Evolutionary conservation across 2,797 vertebrate genomes (phyloP), one percentile per base, ranked within the genome.

Genomic region (Rhinatrema bivittatum): DNA sequence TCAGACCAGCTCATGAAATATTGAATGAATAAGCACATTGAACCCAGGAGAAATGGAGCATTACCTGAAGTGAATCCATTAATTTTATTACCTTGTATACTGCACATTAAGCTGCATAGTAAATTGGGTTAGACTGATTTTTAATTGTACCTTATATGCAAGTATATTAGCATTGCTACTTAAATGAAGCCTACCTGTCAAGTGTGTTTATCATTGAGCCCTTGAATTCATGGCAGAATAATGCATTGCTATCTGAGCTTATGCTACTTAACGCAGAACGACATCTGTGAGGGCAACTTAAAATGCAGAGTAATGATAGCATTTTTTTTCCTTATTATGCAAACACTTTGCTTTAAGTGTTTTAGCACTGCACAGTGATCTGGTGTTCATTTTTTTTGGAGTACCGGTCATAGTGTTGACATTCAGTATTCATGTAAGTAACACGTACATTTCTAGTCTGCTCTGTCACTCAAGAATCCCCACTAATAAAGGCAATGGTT

Each of bases 61-160:
- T 76, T 76, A 79, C 55, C 63, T 73, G 62, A 76, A 84, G 64
- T 66, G 48, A 31, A 71, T 66, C 49, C 50, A 69, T 74, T 81
- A 59, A 76, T 79, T 79, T 75, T 75, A 77, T 66, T 74, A 60
- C 62, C 60, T 57, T 76, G 56, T 64, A 44, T 71, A 68, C 23
- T 31, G 46, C 26, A 36, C 46, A 63, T 61, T 72, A 66, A 36
- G 76, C 60, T 34, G 40, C 50, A 65, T 65, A 74, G 68, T 42
- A 74, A 68, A 72, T 62, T 55, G 30, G 40, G 42, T 48, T 46
- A 67, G 67, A 75, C 55, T 60, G 63, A 56, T 55, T 34, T 72
- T 69, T 78, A 79, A 77, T 78, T 67, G 70, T 46, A 70, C 41
- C 64, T 70, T 64, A 46, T 7, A 56, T 33, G 23, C 19, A 66